phyloP scores from a whole-genome alignment of 2,113 vertebrate genomes.

The Erinaceus europaeus region DNA sequence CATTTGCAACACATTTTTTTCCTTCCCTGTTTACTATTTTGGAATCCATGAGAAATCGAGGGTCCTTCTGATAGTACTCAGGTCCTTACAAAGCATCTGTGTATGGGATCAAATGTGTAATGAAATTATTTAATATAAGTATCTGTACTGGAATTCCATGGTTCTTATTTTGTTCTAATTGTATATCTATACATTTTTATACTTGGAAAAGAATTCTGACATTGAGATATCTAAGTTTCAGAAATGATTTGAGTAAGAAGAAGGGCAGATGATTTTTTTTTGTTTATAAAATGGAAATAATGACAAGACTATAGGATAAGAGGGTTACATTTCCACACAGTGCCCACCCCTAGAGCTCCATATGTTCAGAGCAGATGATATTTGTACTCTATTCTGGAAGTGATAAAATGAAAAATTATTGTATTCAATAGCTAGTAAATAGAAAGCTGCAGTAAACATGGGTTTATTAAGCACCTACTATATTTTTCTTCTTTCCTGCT shows the following conservation, averaged over 20 bases:
- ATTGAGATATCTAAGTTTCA: constrained; percentile 16
- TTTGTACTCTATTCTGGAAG: background rate
- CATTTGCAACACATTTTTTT: background rate
- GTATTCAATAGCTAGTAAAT: background rate
- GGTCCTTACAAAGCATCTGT: background rate
- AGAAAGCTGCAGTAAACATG: constrained; percentile 15
- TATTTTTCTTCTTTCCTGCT: background rate
- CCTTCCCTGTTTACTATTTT: constrained; percentile 5
- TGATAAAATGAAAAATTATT: constrained; percentile 26
- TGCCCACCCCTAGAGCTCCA: no score
- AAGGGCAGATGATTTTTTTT: background rate
- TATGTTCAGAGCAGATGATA: no score
- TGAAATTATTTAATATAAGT: background rate
- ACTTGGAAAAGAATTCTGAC: background rate
- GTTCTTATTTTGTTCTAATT: constrained; percentile 5
- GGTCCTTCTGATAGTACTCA: background rate
- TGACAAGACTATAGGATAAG: no score
- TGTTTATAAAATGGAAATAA: no score
- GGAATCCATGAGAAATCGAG: background rate
- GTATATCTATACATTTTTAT: background rate
- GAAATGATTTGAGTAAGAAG: background rate
- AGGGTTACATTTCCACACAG: no score
- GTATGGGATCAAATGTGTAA: background rate
- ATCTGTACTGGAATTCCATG: background rate
- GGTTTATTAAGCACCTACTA: background rate